A percentile compares a stretch with the other conserved stretches of the same genome.
Conservation (phyloP, 2,888 invertebrate species). For the Dexiosoma caninum region DNA sequence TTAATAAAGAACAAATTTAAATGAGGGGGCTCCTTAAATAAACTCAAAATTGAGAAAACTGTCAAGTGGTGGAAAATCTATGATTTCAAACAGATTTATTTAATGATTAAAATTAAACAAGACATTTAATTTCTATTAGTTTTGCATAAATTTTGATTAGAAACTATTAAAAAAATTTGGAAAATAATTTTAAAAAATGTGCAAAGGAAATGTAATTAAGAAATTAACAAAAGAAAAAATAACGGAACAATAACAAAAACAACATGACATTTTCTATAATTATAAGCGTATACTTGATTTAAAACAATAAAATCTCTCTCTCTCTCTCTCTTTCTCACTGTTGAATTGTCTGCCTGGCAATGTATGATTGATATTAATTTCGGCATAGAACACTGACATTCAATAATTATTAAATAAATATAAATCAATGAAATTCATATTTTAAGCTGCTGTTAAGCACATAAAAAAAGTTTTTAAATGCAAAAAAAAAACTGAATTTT, state of each 20-base stretch:
- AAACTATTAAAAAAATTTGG: not conserved
- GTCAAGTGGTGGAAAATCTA: not conserved
- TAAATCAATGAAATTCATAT: not conserved
- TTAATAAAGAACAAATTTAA: conserved; percentile 6
- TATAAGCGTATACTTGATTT: not conserved
- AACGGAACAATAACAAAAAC: not conserved
- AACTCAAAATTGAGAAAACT: not conserved
- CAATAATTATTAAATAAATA: not conserved
- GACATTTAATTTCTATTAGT: conserved; percentile 42
- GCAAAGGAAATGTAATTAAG: not conserved
- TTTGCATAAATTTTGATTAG: conserved; percentile 15
- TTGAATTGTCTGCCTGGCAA: not conserved
- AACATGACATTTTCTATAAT: not conserved
- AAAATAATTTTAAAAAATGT: not conserved
- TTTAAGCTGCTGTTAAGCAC: not conserved
- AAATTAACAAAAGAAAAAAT: not conserved
- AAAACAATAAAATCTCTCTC: too few relatives aligned
- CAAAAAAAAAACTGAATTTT: not conserved
- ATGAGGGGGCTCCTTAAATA: not conserved
- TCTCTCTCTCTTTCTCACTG: too few relatives aligned
- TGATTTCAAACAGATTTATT: conserved; percentile 27
- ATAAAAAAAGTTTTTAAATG: not conserved
- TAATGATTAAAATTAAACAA: conserved; percentile 32
- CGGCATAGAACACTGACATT: too few relatives aligned
- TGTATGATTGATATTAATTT: conserved; percentile 14